Evolutionary conservation across 1,140 invertebrate species (phyloP).

Genomic region (Mercenaria mercenaria): DNA sequence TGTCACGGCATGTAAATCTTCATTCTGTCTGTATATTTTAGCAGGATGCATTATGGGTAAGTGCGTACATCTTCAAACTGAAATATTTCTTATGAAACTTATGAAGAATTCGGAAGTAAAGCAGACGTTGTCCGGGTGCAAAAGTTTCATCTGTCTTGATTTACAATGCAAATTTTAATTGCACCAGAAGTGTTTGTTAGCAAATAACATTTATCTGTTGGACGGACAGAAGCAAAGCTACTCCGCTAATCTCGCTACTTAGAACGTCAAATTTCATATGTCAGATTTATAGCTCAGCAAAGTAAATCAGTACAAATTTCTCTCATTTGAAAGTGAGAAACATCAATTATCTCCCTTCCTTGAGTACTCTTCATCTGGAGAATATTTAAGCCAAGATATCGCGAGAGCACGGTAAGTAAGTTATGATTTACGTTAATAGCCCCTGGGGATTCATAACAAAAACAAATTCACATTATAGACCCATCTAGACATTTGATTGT

Average conservation of each 20-base stretch:
- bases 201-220: background rate
- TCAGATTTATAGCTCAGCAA: background rate
- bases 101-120: background rate
- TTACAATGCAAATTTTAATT: background rate
- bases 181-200: background rate
- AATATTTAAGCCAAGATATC: constrained; percentile 2
- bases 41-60: too few relatives aligned
- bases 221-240: background rate
- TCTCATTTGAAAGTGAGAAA: background rate
- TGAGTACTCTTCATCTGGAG: constrained; percentile 27
- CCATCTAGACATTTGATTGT: background rate
- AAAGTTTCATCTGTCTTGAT: background rate
- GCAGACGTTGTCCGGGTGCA: background rate
- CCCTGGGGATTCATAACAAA: background rate
- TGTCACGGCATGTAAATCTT: too few relatives aligned
- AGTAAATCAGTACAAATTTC: background rate
- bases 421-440: constrained; percentile 41
- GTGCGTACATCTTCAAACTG: too few relatives aligned
- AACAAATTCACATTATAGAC: background rate
- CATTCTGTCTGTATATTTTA: too few relatives aligned
- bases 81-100: too few relatives aligned
- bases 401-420: background rate
- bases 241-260: background rate
- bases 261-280: background rate
- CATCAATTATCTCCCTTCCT: background rate